Conservation (phyloP, 2,888 invertebrate genomes). For the Tortrix viridana region DNA sequence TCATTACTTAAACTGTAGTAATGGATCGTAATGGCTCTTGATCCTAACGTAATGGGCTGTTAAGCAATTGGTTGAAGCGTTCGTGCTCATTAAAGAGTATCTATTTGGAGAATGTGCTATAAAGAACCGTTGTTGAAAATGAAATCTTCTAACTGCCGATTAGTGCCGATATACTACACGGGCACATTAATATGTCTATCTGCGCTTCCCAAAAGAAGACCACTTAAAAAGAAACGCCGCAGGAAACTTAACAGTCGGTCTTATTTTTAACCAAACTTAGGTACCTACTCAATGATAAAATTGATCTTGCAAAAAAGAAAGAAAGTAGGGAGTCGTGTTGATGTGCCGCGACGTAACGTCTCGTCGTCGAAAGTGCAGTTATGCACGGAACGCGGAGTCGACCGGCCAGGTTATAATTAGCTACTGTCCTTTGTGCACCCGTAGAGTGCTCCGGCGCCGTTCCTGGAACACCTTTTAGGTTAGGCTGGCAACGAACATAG, state of each 20-base stretch:
- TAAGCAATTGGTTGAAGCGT: constrained; percentile 25
- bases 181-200: no score
- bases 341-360: constrained; percentile 19
- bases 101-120: constrained; percentile 16
- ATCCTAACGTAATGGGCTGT: constrained; percentile 28
- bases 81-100: constrained; percentile 20
- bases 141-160: no score
- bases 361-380: constrained; percentile 46
- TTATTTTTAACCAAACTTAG: no score
- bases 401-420: constrained; percentile 64
- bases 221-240: no score
- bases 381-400: constrained; percentile 64
- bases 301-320: no score
- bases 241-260: no score
- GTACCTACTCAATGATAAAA: no score
- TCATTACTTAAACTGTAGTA: constrained; percentile 30
- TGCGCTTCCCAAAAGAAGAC: no score
- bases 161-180: no score
- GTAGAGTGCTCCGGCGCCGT: constrained; percentile 51
- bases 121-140: constrained; percentile 10
- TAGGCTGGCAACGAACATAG: not conserved
- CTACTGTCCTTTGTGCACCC: constrained; percentile 57
- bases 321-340: constrained; percentile 9
- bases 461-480: constrained; percentile 52
- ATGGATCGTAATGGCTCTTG: constrained; percentile 27